Evolutionary conservation across 2,113 vertebrate genomes (phyloP), one percentile per base, ranked within the genome.

Genomic region (Ptilorrhoa leucosticta): DNA sequence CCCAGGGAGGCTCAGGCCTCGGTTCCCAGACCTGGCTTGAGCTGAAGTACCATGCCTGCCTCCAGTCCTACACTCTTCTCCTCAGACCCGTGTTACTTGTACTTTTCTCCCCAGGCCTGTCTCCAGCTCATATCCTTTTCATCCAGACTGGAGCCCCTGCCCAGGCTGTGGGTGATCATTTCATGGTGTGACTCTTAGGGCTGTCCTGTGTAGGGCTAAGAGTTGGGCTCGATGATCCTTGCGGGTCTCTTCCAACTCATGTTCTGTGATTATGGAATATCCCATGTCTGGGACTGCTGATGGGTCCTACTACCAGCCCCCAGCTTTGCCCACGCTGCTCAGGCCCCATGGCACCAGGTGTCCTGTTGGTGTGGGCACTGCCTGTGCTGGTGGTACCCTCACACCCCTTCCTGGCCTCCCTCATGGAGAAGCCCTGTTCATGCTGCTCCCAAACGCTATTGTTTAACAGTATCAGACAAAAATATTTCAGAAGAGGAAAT

Each of bases 41-140:
- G 45, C 23, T 69, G 12, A 28, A 71, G 56, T 2, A 48, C 10
- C 27, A 18, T 7, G 39, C 19, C 31, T 50, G 47, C 33, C n/a
- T 63, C 48, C 44, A 19, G 57, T 9, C 15, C 53, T 15, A 22
- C 7, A 26, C 14, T 39, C 26, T 8, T 10, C 48, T 68, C 27
- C 37, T 60, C n/a, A 39, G 17, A 50, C 18, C 53, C 33, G 5
- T 0, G 0, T n/a, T 26, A 8, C 1, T 10, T 4, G 9, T 21
- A 21, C 16, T 58, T 7, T 21, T 58, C 39, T 78, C 30, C 12
- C 13, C n/a, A 47, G 14, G 9, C 27, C 44, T 28, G n/a, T 22
- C 23, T 53, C 58, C 53, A 63, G 13, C 23, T 47, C 26, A 10
- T 2, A n/a, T 39, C 18, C 44, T 54, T 64, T 39, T 22, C 15